Evolutionary conservation across 2,888 invertebrate species (phyloP).

Genomic region (Netelia inedita): DNA sequence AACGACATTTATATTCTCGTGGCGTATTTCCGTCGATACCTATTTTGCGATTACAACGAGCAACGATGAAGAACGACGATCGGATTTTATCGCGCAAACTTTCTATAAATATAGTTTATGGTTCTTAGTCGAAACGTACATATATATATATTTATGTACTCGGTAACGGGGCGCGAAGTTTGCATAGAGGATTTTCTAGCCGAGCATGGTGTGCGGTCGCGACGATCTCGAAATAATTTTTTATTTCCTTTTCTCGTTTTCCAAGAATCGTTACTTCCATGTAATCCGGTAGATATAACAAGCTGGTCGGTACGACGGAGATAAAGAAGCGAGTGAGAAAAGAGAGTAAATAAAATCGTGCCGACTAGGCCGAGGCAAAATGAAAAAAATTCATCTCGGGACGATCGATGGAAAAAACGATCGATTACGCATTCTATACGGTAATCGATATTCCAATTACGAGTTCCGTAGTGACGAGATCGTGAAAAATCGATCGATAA

Average conservation of each 20-base stretch:
- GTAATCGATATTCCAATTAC: conserved; percentile 1
- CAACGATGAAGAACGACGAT: conserved; percentile 13
- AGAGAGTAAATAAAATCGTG: conserved; percentile 9
- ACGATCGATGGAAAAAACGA: conserved; percentile 17
- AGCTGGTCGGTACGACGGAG: conserved; percentile 6
- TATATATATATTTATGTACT: conserved; percentile 46
- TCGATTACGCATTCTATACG: background rate
- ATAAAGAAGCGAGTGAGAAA: conserved; percentile 16
- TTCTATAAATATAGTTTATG: conserved; percentile 31
- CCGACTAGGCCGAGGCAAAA: conserved; percentile 1
- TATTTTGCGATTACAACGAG: no score
- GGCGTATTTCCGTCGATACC: conserved; percentile 8
- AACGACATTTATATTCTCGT: conserved; percentile 18
- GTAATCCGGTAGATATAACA: conserved; percentile 14
- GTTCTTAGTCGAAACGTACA: conserved; percentile 10
- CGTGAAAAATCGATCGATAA: conserved; percentile 43
- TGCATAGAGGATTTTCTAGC: conserved; percentile 41
- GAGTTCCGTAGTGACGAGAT: conserved; percentile 21
- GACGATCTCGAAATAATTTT: conserved; percentile 29
- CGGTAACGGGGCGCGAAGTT: conserved; percentile 26
- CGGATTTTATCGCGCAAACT: conserved; percentile 31
- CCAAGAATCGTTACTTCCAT: conserved; percentile 49
- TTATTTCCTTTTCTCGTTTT: background rate
- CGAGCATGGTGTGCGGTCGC: conserved; percentile 14
- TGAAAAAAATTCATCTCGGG: conserved; percentile 16